Evolutionary conservation across 2,113 vertebrate genomes (phyloP), one percentile per base, ranked within the genome.

Genomic region (Cariama cristata): DNA sequence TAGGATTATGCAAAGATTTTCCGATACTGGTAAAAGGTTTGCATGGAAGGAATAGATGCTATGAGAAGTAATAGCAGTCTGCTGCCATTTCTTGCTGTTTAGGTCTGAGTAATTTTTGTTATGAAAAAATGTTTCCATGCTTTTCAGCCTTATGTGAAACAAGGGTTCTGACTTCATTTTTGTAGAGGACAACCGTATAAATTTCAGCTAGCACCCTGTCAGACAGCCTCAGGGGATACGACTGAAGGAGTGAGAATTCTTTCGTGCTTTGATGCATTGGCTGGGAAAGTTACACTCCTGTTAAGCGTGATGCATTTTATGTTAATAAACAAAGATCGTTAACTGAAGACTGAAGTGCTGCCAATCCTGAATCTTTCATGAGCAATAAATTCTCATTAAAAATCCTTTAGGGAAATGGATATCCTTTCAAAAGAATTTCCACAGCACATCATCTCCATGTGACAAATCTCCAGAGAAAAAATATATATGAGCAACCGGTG

Each of bases 291-390:
- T 95, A 45, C 49, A 45, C 40, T 95, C 68, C 76, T 92, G 79
- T 86, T 91, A 88, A 89, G 85, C 8, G 28, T 77, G 95, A 92
- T 95, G 81, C 68, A 60, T 86, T 90, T 96, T 92, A 84, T 96
- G 86, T 95, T 96, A 96, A 97, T 95, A 96, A 96, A 95, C 92
- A 92, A 92, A 97, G 95, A 96, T 95, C 63, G 50, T 97, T 97
- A 93, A 86, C 58, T 91, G 88, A 96, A 93, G 86, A 87, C 66
- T 93, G 82, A 95, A 97, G 76, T 91, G 88, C 93, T 97, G 93
- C 92, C 96, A 97, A 92, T 96, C 62, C 83, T 92, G 86, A 95
- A 95, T 95, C 92, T 96, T 97, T 92, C 88, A 92, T 95, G 69
- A 95, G 94, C 88, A 95, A 90, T 97, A 95, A 97, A 75, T 95